Conservation (phyloP, 1,140 invertebrate species). For the Trichogramma pretiosum region DNA sequence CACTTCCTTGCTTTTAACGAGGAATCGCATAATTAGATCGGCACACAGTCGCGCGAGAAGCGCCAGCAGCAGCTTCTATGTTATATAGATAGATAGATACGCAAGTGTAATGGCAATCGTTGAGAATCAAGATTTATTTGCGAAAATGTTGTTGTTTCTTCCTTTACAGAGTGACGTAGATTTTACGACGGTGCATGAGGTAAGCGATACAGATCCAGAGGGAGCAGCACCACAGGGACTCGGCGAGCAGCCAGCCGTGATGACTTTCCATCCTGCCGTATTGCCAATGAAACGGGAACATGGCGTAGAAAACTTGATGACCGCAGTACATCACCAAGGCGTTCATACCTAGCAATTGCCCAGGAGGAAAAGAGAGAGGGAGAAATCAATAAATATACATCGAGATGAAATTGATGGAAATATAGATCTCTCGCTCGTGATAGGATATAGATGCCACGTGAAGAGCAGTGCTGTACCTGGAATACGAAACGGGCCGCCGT, state of each 20-base stretch:
- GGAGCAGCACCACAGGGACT: conserved; percentile 70
- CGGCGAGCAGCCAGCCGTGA: conserved; percentile 64
- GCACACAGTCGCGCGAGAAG: too few species aligned
- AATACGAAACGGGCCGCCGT: conserved; percentile 71
- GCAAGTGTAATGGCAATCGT: too few species aligned
- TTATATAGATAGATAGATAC: too few species aligned
- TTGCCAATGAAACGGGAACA: conserved; percentile 78
- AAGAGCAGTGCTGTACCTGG: conserved; percentile 46
- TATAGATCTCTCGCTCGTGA: too few species aligned
- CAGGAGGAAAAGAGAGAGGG: too few species aligned
- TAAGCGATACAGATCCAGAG: conserved; percentile 73
- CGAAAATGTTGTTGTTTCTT: background rate
- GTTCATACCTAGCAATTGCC: conserved; percentile 77
- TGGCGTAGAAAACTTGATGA: conserved; percentile 65
- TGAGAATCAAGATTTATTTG: background rate
- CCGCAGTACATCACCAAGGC: conserved; percentile 79
- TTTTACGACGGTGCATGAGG: conserved; percentile 58
- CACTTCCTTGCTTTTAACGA: too few species aligned
- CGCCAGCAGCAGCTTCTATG: too few species aligned
- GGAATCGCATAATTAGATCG: too few species aligned
- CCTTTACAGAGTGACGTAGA: conserved; percentile 59
- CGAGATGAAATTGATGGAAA: too few species aligned
- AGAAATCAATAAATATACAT: too few species aligned
- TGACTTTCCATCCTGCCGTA: conserved; percentile 59
- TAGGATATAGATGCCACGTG: too few species aligned